Evolutionary conservation across 1,140 invertebrate genomes (phyloP).

Genomic region (Microplitis demolitor): DNA sequence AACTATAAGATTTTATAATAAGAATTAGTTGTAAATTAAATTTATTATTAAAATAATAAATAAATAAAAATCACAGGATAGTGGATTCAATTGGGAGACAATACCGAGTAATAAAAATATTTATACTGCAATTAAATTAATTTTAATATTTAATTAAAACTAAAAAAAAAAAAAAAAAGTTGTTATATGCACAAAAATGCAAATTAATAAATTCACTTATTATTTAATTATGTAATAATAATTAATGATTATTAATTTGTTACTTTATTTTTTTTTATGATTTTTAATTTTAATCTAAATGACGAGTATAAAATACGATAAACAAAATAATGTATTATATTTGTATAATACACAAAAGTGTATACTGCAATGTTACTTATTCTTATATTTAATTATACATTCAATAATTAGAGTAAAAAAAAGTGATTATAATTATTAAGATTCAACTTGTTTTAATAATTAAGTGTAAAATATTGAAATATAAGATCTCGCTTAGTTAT

Average conservation of each 20-base stretch:
- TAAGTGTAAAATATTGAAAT: conserved; percentile 31
- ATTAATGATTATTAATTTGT: too few relatives aligned
- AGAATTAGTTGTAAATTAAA: neutral
- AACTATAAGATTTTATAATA: conserved; percentile 1
- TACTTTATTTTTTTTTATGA: neutral
- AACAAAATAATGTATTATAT: conserved; percentile 34
- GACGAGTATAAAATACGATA: conserved; percentile 10
- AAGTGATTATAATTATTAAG: conserved; percentile 29
- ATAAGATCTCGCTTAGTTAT: conserved; percentile 33
- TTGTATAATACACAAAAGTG: conserved; percentile 33
- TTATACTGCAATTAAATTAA: neutral
- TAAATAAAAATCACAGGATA: neutral
- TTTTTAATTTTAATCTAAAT: neutral
- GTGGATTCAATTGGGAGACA: neutral
- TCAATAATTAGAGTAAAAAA: conserved; percentile 17
- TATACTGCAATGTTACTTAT: conserved; percentile 31
- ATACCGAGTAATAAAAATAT: neutral
- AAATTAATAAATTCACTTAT: neutral
- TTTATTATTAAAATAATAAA: neutral
- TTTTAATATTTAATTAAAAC: neutral
- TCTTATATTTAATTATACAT: conserved; percentile 25
- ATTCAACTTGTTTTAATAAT: conserved; percentile 27
- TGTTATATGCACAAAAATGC: neutral
- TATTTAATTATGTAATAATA: neutral
- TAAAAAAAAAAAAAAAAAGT: neutral